Percentiles rank a stretch among this genome's conserved stretches.
Conservation (phyloP, 2,113 vertebrate species). For the Heterochromis multidens region DNA sequence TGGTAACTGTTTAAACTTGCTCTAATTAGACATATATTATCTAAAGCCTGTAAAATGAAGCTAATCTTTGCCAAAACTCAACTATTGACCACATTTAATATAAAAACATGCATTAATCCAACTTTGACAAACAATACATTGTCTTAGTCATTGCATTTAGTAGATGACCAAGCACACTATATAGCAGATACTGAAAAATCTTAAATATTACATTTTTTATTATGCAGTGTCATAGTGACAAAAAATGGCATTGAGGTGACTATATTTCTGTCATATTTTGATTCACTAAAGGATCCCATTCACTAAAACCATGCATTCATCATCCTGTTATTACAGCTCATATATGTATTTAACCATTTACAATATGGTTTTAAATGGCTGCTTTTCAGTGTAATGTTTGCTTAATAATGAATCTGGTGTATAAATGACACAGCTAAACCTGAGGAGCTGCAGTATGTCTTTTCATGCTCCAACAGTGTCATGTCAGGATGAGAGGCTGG, state of each 20-base stretch:
- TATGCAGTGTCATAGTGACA: not conserved
- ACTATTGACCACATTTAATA: not conserved
- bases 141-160: not conserved
- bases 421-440: constrained; percentile 18
- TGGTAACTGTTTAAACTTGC: not conserved
- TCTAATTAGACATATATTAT: not conserved
- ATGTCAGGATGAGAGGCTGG: not conserved
- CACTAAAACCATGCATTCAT: not conserved
- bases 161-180: not conserved
- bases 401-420: constrained; percentile 10
- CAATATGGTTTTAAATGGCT: not conserved
- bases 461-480: constrained; percentile 3
- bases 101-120: not conserved
- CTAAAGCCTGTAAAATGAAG: too few species aligned
- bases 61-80: not conserved
- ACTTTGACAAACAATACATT: not conserved
- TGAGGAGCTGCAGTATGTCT: not conserved
- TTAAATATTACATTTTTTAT: not conserved
- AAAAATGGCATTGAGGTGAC: not conserved
- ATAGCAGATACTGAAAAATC: not conserved
- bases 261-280: not conserved
- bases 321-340: not conserved
- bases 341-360: not conserved
- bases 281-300: not conserved
- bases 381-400: not conserved